Evolutionary conservation across 2,797 vertebrate species (phyloP).

Genomic region (Coracias cyanogaster): DNA sequence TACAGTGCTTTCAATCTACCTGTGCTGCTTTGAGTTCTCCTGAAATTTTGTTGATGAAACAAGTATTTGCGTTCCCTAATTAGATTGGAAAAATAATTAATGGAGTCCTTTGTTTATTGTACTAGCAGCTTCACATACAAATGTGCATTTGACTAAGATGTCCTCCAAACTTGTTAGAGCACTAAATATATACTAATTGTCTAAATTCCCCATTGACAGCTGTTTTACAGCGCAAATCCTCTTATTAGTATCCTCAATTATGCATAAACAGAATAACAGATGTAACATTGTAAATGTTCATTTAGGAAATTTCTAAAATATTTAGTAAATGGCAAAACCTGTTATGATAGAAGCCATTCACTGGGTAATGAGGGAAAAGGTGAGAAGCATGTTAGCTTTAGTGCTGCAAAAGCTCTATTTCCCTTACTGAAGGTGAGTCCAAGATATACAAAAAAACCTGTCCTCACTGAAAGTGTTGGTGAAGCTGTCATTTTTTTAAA

Average conservation of each 20-base stretch:
- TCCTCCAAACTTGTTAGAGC: not conserved
- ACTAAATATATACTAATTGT: not conserved
- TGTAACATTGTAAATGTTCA: not conserved
- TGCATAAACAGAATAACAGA: not conserved
- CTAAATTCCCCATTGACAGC: not conserved
- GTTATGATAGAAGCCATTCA: not conserved
- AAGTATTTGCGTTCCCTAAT: not conserved
- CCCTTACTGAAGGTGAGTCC: not conserved
- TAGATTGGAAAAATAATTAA: not conserved
- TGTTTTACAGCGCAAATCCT: not conserved
- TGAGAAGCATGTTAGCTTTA: not conserved
- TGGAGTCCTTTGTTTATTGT: not conserved
- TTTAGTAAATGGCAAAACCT: not conserved
- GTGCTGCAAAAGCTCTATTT: not conserved
- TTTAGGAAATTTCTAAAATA: not conserved
- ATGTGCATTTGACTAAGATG: not conserved
- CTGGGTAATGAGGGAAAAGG: not conserved
- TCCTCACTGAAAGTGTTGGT: not conserved
- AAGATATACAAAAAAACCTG: not conserved
- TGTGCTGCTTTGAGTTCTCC: not conserved
- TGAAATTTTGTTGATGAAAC: not conserved
- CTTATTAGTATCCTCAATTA: not conserved
- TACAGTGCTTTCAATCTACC: not conserved
- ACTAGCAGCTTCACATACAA: not conserved
- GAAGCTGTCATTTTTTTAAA: not conserved